These are phyloP conservation scores for Iguana delicatissima DNA, from an alignment of 2,797 vertebrate species.

Conservation along the genomic window DNA sequence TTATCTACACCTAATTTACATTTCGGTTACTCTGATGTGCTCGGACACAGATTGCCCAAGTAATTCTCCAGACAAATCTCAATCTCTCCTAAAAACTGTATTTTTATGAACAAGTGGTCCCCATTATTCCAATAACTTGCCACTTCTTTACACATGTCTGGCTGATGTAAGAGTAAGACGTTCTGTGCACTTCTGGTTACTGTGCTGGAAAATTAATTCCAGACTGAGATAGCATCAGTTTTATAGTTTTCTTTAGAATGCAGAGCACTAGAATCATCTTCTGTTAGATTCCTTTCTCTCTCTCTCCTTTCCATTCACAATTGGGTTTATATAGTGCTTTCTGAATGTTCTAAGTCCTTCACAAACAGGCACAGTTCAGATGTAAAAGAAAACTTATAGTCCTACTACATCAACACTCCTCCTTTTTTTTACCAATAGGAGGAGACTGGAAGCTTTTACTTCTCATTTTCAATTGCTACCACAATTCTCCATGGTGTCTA, in stretches of 20 bases:
- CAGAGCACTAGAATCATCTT: not conserved
- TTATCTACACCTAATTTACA: not conserved
- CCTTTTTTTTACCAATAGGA: not conserved
- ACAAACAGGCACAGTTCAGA: not conserved
- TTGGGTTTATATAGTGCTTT: not conserved
- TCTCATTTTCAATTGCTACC: not conserved
- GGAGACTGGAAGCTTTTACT: not conserved
- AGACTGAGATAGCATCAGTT: not conserved
- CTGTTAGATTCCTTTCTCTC: not conserved
- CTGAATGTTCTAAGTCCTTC: not conserved
- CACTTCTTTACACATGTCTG: not conserved
- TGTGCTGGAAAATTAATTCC: slow-evolving; percentile 12
- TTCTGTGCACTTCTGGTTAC: not conserved
- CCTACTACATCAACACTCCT: not conserved
- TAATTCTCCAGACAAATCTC: not conserved
- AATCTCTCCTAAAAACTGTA: not conserved
- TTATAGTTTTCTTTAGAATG: not conserved
- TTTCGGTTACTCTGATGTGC: not conserved
- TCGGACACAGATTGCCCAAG: not conserved
- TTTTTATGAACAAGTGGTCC: slow-evolving; percentile 1
- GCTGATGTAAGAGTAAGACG: not conserved
- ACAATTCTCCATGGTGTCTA: not conserved
- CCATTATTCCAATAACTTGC: not conserved
- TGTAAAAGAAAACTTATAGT: not conserved
- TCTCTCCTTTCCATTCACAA: not conserved